Evolutionary conservation across 1,140 invertebrate species (phyloP), one percentile per base, ranked within the genome.

Genomic region (Belonocnema kinseyi): DNA sequence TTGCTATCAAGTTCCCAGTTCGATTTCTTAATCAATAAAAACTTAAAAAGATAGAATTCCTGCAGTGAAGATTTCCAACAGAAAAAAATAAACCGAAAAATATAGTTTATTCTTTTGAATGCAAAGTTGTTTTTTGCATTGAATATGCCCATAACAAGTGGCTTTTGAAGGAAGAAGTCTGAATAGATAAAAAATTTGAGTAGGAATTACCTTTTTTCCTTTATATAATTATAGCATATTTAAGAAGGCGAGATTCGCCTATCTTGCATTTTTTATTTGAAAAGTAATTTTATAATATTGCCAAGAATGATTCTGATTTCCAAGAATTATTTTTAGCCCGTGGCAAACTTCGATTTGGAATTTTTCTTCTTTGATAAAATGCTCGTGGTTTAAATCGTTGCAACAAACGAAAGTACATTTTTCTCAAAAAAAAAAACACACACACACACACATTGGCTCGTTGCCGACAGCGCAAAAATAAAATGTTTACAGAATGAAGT

Each of bases 101-200:
- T 2, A 2, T 66, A 66, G 46, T 66, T 66, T 66, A 66, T 66
- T 66, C 61, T 66, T 66, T 66, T 66, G 14, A 66, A 21, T 14
- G 8, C 56, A 5, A 14, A 61, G 21, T 19, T 26, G 19, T 26
- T 61, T 61, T 61, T 19, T 40, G 12, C n/a, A n/a, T 66, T 56
- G 17, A 40, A 16, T 66, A 1, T 13, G 7, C 33, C 33, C 40
- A 40, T 66, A 66, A 40, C 33, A 13, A 66, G 10, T 66, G 6
- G 6, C 21, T 61, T 11, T 58, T 21, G 33, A 66, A 40, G 26
- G 17, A 58, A 58, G 56, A 33, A 66, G 40, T 46, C 40, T 46
- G 40, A 46, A 46, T 46, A 46, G 40, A 1, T 11, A 8, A 46
- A 46, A 46, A 46, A 46, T 11, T 7, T 46, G 40, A 8, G 40